Evolutionary conservation across 2,113 vertebrate species (phyloP).

Genomic region (Entomyzon cyanotis): DNA sequence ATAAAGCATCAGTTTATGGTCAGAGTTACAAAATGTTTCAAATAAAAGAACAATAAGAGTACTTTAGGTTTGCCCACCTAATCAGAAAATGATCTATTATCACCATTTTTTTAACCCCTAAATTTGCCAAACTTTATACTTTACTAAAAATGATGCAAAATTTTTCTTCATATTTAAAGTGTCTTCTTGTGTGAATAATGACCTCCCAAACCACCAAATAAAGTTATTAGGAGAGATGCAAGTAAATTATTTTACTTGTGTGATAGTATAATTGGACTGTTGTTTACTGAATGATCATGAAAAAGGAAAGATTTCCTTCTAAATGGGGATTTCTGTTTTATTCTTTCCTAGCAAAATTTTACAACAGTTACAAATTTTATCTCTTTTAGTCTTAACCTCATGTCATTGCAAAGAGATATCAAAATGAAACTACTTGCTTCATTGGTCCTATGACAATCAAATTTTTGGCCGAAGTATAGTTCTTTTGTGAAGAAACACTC

Average conservation of each 20-base stretch:
- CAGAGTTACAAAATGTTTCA: not conserved
- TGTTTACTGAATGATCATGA: not conserved
- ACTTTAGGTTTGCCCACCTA: not conserved
- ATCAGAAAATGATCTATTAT: not conserved
- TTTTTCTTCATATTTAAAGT: not conserved
- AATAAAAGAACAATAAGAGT: not conserved
- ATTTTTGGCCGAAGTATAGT: not conserved
- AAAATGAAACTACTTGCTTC: not conserved
- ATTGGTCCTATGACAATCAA: not conserved
- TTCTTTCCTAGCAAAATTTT: not conserved
- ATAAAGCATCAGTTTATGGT: not conserved
- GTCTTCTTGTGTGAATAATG: not conserved
- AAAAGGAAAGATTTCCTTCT: not conserved
- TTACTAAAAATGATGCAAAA: not conserved
- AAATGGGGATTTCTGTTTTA: not conserved
- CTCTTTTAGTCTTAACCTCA: not conserved
- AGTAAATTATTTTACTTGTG: not conserved
- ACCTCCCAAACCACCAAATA: accelerated
- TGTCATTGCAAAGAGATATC: not conserved
- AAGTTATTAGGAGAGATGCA: not conserved
- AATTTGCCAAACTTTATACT: not conserved
- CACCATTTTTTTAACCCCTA: not conserved
- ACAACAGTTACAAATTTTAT: not conserved
- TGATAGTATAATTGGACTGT: not conserved
- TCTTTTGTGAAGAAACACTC: not conserved